Conservation (phyloP, 2,888 invertebrate species). For the Cynaeus angustus region DNA sequence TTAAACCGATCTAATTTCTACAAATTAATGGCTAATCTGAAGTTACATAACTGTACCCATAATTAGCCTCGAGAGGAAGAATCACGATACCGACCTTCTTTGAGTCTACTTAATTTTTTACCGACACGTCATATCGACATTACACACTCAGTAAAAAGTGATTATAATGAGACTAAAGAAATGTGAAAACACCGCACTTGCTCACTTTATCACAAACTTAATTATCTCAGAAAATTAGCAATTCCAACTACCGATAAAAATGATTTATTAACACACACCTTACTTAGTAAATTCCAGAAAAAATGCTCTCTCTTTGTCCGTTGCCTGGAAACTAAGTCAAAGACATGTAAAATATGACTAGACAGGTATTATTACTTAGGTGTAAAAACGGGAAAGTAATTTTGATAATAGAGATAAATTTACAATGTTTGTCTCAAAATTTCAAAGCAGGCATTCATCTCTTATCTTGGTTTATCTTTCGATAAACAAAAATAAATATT, state of each 20-base stretch:
- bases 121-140: no score
- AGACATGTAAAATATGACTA: constrained; percentile 35
- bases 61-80: no score
- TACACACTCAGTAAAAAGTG: no score
- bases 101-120: no score
- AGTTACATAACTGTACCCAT: no score
- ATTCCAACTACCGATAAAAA: neutral
- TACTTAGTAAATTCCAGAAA: constrained; percentile 8
- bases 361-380: constrained; percentile 41
- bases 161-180: no score
- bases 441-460: neutral
- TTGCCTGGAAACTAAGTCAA: constrained; percentile 33
- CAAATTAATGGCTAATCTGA: no score
- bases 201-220: neutral
- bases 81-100: no score
- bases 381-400: constrained; percentile 58
- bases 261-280: constrained; percentile 3
- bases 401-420: constrained; percentile 61
- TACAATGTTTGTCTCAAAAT: constrained; percentile 3
- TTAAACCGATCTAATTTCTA: no score
- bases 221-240: constrained; percentile 13
- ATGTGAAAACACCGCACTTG: no score
- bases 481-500: no score
- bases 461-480: constrained; percentile 1
- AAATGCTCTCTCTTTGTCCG: neutral